These are phyloP conservation scores for Drosophila funebris DNA, from an alignment of 1,140 invertebrate species.

Conservation along the genomic window DNA sequence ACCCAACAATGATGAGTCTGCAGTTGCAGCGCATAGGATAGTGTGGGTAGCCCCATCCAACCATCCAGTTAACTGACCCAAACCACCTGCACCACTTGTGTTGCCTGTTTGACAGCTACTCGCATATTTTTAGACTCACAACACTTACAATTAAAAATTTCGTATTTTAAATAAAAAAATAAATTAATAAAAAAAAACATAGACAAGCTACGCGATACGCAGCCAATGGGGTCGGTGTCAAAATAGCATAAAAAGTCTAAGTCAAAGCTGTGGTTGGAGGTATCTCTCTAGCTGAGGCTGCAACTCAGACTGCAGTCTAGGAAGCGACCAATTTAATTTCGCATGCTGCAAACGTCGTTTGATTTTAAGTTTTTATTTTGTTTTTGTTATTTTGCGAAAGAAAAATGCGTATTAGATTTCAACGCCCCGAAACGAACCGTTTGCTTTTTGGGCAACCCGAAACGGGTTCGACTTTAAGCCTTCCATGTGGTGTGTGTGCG, in stretches of 20 bases:
- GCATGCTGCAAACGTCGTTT: conserved; percentile 17
- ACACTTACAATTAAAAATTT: conserved; percentile 66
- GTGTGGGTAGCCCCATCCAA: too few species aligned
- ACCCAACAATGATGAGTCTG: conserved; percentile 45
- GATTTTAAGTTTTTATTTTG: conserved; percentile 2
- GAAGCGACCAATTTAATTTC: conserved; percentile 58
- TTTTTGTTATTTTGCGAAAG: conserved; percentile 14
- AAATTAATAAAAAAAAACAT: conserved; percentile 40
- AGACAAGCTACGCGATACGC: conserved; percentile 15
- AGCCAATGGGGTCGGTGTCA: too few species aligned
- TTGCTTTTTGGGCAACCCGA: conserved; percentile 22
- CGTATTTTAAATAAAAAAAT: conserved; percentile 51
- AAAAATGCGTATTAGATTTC: conserved; percentile 74
- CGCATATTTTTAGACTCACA: conserved; percentile 33
- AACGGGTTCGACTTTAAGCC: conserved; percentile 54
- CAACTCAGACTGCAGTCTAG: conserved; percentile 21
- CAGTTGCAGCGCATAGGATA: not conserved
- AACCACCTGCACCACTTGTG: conserved; percentile 28
- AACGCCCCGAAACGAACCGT: conserved; percentile 16
- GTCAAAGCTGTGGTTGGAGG: not conserved
- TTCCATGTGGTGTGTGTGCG: conserved; percentile 5
- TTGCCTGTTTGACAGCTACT: conserved; percentile 66
- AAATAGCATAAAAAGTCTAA: not conserved
- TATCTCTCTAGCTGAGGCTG: not conserved
- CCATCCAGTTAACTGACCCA: too few species aligned